Conservation (phyloP, 2,113 vertebrate genomes). For the Pogonocichla stellata region DNA sequence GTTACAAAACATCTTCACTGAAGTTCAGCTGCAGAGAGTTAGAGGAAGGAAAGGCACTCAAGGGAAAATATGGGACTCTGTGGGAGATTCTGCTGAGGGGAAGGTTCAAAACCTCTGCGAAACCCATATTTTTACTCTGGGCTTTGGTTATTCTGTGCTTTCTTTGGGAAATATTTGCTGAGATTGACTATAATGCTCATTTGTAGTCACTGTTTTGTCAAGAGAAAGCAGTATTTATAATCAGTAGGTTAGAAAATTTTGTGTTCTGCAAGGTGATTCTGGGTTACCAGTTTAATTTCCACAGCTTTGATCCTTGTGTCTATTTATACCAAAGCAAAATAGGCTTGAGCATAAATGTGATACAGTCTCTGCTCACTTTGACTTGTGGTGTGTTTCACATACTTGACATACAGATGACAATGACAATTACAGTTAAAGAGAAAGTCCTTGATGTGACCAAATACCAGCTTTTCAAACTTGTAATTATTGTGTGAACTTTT, state of each 20-base stretch:
- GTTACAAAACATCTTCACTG: neutral
- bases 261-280: neutral
- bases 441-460: neutral
- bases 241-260: neutral
- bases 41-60: neutral
- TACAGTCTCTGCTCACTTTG: neutral
- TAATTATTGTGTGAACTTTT: neutral
- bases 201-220: neutral
- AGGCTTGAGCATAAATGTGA: neutral
- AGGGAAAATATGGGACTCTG: neutral
- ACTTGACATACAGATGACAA: neutral
- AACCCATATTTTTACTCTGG: neutral
- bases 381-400: neutral
- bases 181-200: neutral
- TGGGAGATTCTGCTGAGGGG: neutral
- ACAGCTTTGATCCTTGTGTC: neutral
- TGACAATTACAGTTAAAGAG: neutral
- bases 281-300: neutral
- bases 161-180: neutral
- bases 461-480: neutral
- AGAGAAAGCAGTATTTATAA: neutral
- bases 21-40: neutral
- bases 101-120: neutral
- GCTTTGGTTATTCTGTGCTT: neutral
- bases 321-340: neutral